These are phyloP conservation scores for Ivindomyrus marchei DNA, from an alignment of 2,113 vertebrate genomes.

Conservation along the genomic window DNA sequence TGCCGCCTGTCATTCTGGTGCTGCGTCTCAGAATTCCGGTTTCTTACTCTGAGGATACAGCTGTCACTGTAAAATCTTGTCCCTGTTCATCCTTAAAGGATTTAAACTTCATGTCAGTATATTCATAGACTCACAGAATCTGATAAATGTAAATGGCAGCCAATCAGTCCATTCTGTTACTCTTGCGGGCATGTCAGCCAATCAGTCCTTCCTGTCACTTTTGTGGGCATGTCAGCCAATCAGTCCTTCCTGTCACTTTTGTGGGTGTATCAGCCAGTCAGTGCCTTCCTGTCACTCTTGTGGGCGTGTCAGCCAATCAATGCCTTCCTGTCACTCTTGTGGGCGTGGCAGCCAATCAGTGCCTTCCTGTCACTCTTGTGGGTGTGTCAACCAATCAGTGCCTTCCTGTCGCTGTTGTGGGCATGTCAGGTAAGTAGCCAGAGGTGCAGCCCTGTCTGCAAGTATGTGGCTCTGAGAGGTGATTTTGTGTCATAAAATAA, in stretches of 20 bases:
- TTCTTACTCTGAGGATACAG: background rate
- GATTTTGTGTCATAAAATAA: background rate
- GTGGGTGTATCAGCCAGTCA: background rate
- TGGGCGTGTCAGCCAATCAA: background rate
- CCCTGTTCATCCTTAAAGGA: background rate
- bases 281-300: background rate
- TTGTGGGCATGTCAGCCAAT: background rate
- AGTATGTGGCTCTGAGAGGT: background rate
- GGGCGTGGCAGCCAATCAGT: background rate
- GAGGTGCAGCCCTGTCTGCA: background rate
- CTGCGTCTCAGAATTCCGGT: background rate
- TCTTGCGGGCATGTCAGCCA: no score
- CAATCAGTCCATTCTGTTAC: background rate
- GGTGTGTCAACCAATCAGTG: no score
- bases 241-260: background rate
- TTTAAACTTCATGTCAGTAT: background rate
- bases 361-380: background rate
- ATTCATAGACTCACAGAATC: background rate
- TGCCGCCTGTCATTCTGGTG: background rate
- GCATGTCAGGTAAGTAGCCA: background rate
- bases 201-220: background rate
- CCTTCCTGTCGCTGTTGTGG: background rate
- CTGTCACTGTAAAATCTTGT: background rate
- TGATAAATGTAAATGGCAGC: background rate
- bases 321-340: background rate